A percentile compares a stretch with the other conserved stretches of the same genome.
These are phyloP conservation scores for Atopsyche davidsoni DNA, from an alignment of 1,140 invertebrate genomes.

Conservation along the genomic window DNA sequence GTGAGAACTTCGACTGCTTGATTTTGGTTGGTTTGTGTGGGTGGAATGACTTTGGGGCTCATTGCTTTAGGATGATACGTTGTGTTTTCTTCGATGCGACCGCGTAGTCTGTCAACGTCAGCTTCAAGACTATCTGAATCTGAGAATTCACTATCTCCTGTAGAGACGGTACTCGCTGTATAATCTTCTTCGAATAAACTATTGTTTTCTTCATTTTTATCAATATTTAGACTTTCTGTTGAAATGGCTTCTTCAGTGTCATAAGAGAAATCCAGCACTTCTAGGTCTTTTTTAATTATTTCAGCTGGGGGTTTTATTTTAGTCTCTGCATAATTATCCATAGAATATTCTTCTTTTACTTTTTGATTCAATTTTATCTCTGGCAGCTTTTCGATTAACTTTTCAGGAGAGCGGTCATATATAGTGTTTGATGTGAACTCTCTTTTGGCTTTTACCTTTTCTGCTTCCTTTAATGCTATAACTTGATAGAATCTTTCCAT, in stretches of 20 bases:
- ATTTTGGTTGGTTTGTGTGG: slow-evolving; percentile 40
- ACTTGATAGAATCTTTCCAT: slow-evolving; percentile 74
- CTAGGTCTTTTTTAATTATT: slow-evolving; percentile 5
- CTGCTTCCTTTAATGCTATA: slow-evolving; percentile 62
- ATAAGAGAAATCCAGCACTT: neutral
- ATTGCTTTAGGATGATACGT: slow-evolving; percentile 62
- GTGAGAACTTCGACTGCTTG: slow-evolving; percentile 50
- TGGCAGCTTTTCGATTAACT: neutral
- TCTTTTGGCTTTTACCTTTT: slow-evolving; percentile 42
- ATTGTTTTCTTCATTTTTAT: slow-evolving; percentile 32
- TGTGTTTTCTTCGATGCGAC: slow-evolving; percentile 52
- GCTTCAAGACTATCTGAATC: slow-evolving; percentile 49
- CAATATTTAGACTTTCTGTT: slow-evolving; percentile 22
- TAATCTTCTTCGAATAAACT: slow-evolving; percentile 53
- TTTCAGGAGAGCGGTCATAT: slow-evolving; percentile 20
- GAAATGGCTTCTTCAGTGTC: slow-evolving; percentile 11
- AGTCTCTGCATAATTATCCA: neutral
- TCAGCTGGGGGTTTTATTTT: neutral
- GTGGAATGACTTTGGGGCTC: slow-evolving; percentile 33
- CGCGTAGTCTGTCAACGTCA: slow-evolving; percentile 50
- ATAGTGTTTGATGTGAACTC: slow-evolving; percentile 23
- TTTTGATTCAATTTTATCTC: slow-evolving; percentile 3
- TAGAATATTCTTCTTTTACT: slow-evolving; percentile 2
- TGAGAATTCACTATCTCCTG: slow-evolving; percentile 40
- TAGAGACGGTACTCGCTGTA: slow-evolving; percentile 53